Percentiles rank a stretch among this genome's conserved stretches.
Conservation (phyloP, 2,113 vertebrate genomes). For the Paratilapia polleni region DNA sequence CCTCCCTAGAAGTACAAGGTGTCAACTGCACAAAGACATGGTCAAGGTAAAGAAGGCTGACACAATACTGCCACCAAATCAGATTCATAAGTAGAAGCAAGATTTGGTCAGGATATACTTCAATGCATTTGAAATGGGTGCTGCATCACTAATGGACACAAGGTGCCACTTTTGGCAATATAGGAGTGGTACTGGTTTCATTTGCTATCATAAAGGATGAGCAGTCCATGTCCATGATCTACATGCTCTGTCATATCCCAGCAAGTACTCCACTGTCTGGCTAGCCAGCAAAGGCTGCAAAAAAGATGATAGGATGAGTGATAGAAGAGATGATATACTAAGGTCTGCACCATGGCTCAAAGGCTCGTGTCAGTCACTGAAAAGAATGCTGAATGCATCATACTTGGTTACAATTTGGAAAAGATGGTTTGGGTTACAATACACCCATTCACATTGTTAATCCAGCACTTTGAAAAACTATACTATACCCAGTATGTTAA, state of each 20-base stretch:
- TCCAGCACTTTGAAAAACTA: not conserved
- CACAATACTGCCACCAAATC: not conserved
- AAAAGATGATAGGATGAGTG: not conserved
- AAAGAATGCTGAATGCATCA: too few relatives aligned
- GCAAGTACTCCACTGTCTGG: not conserved
- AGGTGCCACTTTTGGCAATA: not conserved
- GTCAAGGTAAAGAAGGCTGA: not conserved
- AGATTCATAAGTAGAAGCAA: not conserved
- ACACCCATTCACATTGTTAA: not conserved
- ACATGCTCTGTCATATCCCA: not conserved
- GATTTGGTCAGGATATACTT: not conserved
- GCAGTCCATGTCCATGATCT: not conserved
- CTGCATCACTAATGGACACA: too few relatives aligned
- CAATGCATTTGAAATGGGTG: too few relatives aligned
- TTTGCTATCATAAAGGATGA: not conserved
- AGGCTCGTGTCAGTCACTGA: not conserved
- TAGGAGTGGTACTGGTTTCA: not conserved
- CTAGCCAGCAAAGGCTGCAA: not conserved
- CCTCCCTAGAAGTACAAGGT: too few relatives aligned
- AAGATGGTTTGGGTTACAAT: not conserved
- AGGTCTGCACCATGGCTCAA: not conserved
- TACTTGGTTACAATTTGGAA: too few relatives aligned
- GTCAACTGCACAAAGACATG: not conserved
- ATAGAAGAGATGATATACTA: not conserved
- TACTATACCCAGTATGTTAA: too few relatives aligned